A percentile compares a stretch with the other conserved stretches of the same genome.
These are phyloP conservation scores for Danio choprae DNA, from an alignment of 2,797 vertebrate genomes.

Conservation along the genomic window DNA sequence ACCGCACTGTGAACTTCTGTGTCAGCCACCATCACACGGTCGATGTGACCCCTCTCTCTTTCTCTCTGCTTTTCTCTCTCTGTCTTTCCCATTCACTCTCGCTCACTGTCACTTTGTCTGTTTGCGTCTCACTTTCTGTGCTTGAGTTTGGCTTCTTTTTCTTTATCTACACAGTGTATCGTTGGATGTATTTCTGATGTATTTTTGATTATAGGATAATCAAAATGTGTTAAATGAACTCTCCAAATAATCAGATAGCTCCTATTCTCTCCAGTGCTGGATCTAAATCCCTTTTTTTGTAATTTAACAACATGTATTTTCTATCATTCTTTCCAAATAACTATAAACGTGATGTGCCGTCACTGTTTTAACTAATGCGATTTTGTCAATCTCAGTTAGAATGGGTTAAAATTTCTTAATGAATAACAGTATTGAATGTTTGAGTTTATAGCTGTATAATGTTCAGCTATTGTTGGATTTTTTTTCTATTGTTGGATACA, in stretches of 20 bases:
- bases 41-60: constrained; percentile 69
- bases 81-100: constrained; percentile 62
- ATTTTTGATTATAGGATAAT: not conserved
- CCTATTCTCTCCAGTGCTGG: not conserved
- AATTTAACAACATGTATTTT: not conserved
- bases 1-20: constrained; percentile 82
- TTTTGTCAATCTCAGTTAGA: not conserved
- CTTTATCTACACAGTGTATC: not conserved
- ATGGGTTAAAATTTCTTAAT: not conserved
- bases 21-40: constrained; percentile 82
- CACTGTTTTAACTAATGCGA: not conserved
- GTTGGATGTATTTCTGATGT: not conserved
- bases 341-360: not conserved
- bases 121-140: not conserved
- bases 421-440: not conserved
- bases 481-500: too few species aligned
- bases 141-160: constrained; percentile 2
- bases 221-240: not conserved
- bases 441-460: not conserved
- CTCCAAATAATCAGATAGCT: not conserved
- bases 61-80: constrained; percentile 60
- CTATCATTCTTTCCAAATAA: not conserved
- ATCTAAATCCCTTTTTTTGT: not conserved
- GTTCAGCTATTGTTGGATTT: not conserved
- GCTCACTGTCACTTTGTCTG: constrained; percentile 42